Conservation (phyloP, 2,888 invertebrate genomes). For the Diogma glabrata region DNA sequence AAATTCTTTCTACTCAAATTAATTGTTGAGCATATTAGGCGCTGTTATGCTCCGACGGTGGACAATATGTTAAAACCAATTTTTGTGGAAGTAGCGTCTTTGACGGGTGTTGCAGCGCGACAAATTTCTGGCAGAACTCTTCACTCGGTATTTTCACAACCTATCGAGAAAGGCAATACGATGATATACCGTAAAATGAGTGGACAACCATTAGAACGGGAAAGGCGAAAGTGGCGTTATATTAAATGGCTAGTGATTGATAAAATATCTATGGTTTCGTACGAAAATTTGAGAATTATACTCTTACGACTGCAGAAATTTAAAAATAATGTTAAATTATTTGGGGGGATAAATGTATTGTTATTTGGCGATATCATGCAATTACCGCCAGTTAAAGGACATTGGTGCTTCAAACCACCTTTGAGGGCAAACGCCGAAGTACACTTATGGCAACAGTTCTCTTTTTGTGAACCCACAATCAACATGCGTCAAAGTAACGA, state of each 20-base stretch:
- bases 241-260: not conserved
- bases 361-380: not conserved
- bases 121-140: constrained; percentile 17
- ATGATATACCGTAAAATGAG: constrained; percentile 13
- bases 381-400: not conserved
- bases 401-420: not conserved
- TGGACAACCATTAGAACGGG: not conserved
- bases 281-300: too few species aligned
- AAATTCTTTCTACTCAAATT: constrained; percentile 1
- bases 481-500: constrained; percentile 22
- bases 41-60: too few species aligned
- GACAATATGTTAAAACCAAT: not conserved
- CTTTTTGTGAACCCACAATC: constrained; percentile 5
- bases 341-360: not conserved
- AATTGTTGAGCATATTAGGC: not conserved
- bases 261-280: not conserved
- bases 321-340: not conserved
- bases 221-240: not conserved
- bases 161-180: constrained; percentile 15
- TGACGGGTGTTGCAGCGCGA: constrained; percentile 26
- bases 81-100: not conserved
- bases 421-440: not conserved
- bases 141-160: constrained; percentile 12
- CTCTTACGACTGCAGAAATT: not conserved
- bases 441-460: not conserved